Base-by-base conservation (phyloP, 2,888 invertebrate species). In the Blastobasis lacticolella region DNA sequence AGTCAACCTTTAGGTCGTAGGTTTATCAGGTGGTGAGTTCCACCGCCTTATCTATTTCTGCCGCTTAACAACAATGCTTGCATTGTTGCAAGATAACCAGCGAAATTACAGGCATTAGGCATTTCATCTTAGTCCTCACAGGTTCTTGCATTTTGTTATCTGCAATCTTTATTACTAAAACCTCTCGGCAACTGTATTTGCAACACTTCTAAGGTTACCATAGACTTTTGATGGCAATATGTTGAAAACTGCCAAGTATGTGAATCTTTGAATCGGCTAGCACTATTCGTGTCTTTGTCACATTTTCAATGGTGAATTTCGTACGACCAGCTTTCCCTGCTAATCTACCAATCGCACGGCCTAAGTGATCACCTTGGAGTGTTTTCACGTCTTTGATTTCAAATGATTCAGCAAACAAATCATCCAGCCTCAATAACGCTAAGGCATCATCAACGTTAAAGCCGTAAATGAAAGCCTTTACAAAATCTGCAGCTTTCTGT, bases 191-290 rank as follows among this genome's bases (percentile, higher is more conserved):
- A 96, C 90, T 66, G 95, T 91, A 57, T 92, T 92, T 37, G 97
- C 96, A 55, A 98, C 92, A 74, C 94, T 94, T 63, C 97, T 90
- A 67, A 99, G 85, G 68, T 95, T 97, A 5, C 99, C 99, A 81
- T 98, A 99, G 1, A 99, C 98, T 90, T 99, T 99, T 1, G 97
- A 97, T 40, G 98, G 98, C 95, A 59, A 99, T 97, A 74, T 99
- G 99, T 82, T 98, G 97, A 75, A 94, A 99, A 65, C 98, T 98
- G 46, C 99, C 99, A 57, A 99, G 89, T 61, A 99, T 95, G 75
- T 99, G 98, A 58, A 99, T 95, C 90, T 97, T 98, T 36, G 94
- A 93, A 73, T 99, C 98, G 23, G 99, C 99, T 56, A 99, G 87
- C 37, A 99, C 97, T 71, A 99, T 98, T 75, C 99, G 92, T 0